Conservation (phyloP, 2,888 invertebrate species). For the Argyra leucocephala region DNA sequence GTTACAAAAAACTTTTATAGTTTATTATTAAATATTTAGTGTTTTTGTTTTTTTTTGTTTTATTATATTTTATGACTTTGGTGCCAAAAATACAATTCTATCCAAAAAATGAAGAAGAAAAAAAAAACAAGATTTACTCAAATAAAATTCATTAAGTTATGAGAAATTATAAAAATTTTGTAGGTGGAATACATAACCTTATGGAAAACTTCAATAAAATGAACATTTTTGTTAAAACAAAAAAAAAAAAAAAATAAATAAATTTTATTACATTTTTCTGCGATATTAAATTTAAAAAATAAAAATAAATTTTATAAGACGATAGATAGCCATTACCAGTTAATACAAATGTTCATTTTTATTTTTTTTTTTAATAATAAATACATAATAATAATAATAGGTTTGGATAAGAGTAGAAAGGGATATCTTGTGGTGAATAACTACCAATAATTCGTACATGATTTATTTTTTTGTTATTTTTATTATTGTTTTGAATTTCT, state of each 20-base stretch:
- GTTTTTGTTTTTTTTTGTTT: background rate
- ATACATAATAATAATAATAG: background rate
- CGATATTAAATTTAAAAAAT: too few species aligned
- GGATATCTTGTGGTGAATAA: background rate
- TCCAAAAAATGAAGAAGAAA: background rate
- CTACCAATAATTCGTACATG: too few species aligned
- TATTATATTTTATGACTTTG: background rate
- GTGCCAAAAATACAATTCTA: background rate
- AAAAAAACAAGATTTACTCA: background rate
- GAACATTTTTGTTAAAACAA: too few species aligned
- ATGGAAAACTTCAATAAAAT: too few species aligned
- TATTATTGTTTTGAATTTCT: too few species aligned
- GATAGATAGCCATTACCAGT: too few species aligned
- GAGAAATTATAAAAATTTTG: background rate
- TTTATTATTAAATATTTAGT: background rate
- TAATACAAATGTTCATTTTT: too few species aligned
- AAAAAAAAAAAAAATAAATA: background rate
- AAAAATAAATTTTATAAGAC: too few species aligned
- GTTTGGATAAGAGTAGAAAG: background rate
- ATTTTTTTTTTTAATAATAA: too few species aligned
- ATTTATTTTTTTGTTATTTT: too few species aligned
- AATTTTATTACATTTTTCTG: too few species aligned
- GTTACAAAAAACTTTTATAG: background rate
- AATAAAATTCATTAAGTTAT: background rate
- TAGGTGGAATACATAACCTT: background rate